Evolutionary conservation across 2,113 vertebrate genomes (phyloP), one percentile per base, ranked within the genome.

Genomic region (Columbina picui): DNA sequence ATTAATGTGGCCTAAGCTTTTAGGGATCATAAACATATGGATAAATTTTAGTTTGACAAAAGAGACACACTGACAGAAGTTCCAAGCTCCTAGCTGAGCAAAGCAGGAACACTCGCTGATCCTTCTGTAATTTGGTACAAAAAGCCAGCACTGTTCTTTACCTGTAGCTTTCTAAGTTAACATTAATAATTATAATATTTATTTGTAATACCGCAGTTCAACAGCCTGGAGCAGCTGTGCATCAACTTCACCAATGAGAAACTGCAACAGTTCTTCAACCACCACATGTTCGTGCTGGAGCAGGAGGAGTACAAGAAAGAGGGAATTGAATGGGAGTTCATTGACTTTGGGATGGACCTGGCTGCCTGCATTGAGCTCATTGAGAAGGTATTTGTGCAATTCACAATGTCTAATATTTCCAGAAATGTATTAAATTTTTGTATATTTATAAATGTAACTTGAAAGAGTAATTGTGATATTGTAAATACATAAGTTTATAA

Each of bases 291-390:
- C 5, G 86, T 89, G 60, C 77, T 89, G 86, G 86, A 89, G 38
- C 86, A 89, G 60, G 86, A 89, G 36, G 86, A 89, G 68, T 89
- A 89, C 68, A 81, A 89, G 69, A 89, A 89, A 18, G 86, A 89
- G 7, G 84, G 84, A 6, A 87, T 63, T n/a, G 84, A 79, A 4
- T 87, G 74, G 84, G 27, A 29, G 12, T 87, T 87, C 65, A 87
- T 87, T 49, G 85, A 79, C 65, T 87, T 87, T 71, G 85, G 85
- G 39, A 87, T 88, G 85, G 75, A 88, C 67, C 50, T 88, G 85
- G 76, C 85, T 41, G 76, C 76, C 50, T 88, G 85, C 76, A 88
- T 88, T 36, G 86, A 88, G 19, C 86, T 88, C 30, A 88, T 80
- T 57, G 86, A 88, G 50, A 89, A 89, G 87, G 87, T 90, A 83